phyloP scores from a whole-genome alignment of 2,888 invertebrate species.

The Nesidiocoris tenuis region DNA sequence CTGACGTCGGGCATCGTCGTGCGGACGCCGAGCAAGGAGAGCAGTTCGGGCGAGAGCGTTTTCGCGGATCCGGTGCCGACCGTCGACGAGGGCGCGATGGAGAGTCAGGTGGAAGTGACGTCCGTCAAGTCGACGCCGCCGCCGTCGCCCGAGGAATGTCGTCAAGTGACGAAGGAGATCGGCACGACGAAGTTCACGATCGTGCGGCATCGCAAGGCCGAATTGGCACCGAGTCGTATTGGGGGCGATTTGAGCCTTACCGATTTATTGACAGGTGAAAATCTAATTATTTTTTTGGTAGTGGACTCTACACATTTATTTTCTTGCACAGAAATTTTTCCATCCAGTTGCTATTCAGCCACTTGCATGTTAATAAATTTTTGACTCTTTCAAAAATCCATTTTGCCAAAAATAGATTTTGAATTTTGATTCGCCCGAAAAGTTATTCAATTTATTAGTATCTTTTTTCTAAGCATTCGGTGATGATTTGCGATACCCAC shows the following conservation, averaged over 20 bases:
- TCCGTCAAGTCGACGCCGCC: slow-evolving; percentile 38
- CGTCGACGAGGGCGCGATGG: slow-evolving; percentile 45
- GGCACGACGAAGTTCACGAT: slow-evolving; percentile 59
- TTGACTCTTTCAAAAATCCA: too few relatives aligned
- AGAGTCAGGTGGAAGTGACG: slow-evolving; percentile 49
- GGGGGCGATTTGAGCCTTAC: slow-evolving; percentile 40
- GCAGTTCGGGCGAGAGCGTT: slow-evolving; percentile 45
- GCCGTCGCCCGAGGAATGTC: background rate
- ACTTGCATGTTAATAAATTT: too few relatives aligned
- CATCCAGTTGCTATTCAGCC: too few relatives aligned
- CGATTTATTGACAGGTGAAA: slow-evolving; percentile 45
- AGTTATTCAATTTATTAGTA: too few relatives aligned
- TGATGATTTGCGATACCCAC: too few relatives aligned
- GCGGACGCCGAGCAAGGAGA: slow-evolving; percentile 47
- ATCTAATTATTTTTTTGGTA: too few relatives aligned
- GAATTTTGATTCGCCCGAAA: too few relatives aligned
- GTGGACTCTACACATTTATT: background rate
- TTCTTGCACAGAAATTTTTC: too few relatives aligned
- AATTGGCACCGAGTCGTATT: slow-evolving; percentile 57
- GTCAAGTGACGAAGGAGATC: slow-evolving; percentile 40
- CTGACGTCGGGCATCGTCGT: slow-evolving; percentile 44
- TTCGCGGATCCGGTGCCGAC: slow-evolving; percentile 52
- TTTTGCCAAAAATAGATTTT: too few relatives aligned
- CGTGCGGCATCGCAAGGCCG: slow-evolving; percentile 64
- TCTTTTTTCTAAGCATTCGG: too few relatives aligned